These are phyloP conservation scores for Catajapyx aquilonaris DNA, from an alignment of 1,140 invertebrate genomes.

Conservation along the genomic window DNA sequence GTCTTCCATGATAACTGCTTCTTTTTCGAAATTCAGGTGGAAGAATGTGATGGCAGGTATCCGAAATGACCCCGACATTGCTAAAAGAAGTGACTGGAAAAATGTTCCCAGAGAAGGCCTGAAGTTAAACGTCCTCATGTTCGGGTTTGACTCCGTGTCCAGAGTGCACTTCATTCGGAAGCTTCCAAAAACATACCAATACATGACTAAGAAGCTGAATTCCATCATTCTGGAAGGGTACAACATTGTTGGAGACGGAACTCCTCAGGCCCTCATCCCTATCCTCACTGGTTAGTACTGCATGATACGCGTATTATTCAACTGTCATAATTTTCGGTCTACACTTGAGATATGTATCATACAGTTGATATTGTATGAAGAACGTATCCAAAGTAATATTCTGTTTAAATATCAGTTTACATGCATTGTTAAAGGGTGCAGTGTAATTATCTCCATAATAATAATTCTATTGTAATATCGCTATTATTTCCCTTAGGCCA, in stretches of 20 bases:
- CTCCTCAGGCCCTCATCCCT: conserved; percentile 76
- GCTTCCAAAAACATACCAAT: conserved; percentile 57
- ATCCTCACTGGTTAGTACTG: conserved; percentile 57
- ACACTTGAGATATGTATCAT: too few species aligned
- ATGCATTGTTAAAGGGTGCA: too few species aligned
- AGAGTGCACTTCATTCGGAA: conserved; percentile 67
- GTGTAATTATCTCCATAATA: too few species aligned
- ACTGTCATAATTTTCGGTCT: too few species aligned
- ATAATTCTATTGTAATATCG: too few species aligned
- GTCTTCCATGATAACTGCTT: too few species aligned
- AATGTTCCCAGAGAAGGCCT: conserved; percentile 25
- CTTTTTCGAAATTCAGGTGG: too few species aligned
- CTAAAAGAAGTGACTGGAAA: conserved; percentile 25
- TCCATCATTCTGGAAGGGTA: conserved; percentile 55
- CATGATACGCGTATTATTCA: too few species aligned
- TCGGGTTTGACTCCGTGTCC: conserved; percentile 80
- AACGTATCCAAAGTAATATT: too few species aligned
- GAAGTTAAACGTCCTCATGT: conserved; percentile 59
- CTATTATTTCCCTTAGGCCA: too few species aligned
- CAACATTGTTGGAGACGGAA: conserved; percentile 87
- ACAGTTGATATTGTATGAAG: too few species aligned
- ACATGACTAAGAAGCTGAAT: conserved; percentile 43
- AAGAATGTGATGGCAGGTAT: conserved; percentile 32
- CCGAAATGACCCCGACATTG: conserved; percentile 22
- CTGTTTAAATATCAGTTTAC: too few species aligned